phyloP scores from a whole-genome alignment of 2,888 invertebrate genomes.

The Ptilodon capucinus region DNA sequence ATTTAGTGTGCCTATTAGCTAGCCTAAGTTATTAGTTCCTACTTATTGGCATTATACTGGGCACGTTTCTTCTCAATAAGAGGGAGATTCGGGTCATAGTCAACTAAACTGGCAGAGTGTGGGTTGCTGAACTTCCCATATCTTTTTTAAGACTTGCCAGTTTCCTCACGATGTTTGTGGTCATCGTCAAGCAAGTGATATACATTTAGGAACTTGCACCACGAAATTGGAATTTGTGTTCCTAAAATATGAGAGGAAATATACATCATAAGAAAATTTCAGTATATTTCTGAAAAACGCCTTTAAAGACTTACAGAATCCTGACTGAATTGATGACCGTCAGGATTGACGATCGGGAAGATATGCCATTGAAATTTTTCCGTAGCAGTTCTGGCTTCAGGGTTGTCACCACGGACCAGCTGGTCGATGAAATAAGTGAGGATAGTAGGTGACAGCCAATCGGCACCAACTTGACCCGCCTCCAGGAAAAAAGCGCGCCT shows the following conservation, averaged over 20 bases:
- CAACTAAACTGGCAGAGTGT: too few species aligned
- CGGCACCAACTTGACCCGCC: conserved; percentile 87
- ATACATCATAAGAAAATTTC: neutral
- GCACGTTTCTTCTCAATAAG: too few species aligned
- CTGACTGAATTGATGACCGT: conserved; percentile 88
- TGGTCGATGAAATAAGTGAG: conserved; percentile 84
- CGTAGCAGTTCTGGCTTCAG: conserved; percentile 71
- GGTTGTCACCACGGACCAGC: conserved; percentile 79
- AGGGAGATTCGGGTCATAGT: too few species aligned
- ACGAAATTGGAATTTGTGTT: too few species aligned
- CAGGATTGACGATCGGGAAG: conserved; percentile 88
- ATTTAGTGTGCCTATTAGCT: too few species aligned
- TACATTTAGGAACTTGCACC: too few species aligned
- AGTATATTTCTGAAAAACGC: neutral
- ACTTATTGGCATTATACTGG: too few species aligned
- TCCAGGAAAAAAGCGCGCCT: conserved; percentile 58
- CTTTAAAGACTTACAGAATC: conserved; percentile 68
- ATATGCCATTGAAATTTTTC: conserved; percentile 87
- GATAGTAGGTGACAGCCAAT: conserved; percentile 88
- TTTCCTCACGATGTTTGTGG: too few species aligned
- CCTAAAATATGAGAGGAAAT: neutral
- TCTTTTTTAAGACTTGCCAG: too few species aligned
- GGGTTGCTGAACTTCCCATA: too few species aligned
- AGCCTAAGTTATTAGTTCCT: too few species aligned
- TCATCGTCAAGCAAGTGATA: too few species aligned